Percentiles rank a stretch among this genome's conserved stretches.
phyloP scores from a whole-genome alignment of 2,113 vertebrate genomes.

The Tetrax tetrax region DNA sequence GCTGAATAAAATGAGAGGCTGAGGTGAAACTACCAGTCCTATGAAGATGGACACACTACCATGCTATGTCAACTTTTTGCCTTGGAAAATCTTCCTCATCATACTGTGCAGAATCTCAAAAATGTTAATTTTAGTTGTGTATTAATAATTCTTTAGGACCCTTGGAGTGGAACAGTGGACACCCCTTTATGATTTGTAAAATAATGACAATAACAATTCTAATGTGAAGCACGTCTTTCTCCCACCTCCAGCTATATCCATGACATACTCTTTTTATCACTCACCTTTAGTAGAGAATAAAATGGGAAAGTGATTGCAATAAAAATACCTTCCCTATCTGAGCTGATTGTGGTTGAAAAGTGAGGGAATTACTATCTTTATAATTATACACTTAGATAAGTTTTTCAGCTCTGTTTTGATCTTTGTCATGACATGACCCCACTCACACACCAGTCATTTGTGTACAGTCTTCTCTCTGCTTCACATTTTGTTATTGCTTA shows the following conservation, averaged over 20 bases:
- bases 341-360: background rate
- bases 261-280: background rate
- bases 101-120: background rate
- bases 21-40: background rate
- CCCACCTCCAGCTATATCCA: background rate
- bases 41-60: background rate
- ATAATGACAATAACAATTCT: background rate
- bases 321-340: background rate
- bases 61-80: background rate
- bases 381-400: background rate
- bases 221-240: background rate
- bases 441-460: background rate
- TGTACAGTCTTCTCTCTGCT: background rate
- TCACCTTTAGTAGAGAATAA: background rate
- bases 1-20: background rate
- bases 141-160: background rate
- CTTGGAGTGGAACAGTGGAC: background rate
- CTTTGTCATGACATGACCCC: background rate
- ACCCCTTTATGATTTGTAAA: background rate
- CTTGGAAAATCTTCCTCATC: background rate
- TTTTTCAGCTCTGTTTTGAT: background rate
- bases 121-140: background rate
- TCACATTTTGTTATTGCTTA: background rate
- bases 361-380: background rate
- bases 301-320: background rate